These are phyloP conservation scores for Aspidiotus destructor DNA, from an alignment of 2,888 invertebrate genomes.

Conservation along the genomic window DNA sequence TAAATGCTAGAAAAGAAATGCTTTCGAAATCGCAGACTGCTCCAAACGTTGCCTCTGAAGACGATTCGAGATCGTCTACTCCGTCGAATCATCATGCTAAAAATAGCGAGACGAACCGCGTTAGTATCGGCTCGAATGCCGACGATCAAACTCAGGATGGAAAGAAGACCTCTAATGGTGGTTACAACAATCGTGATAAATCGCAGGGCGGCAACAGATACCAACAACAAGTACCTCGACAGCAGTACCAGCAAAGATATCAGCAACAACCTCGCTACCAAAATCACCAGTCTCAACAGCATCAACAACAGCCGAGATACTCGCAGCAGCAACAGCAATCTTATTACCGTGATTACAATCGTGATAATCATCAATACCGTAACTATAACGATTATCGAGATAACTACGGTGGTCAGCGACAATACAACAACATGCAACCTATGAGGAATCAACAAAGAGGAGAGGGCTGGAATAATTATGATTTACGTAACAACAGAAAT, in stretches of 20 bases:
- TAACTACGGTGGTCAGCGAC: conserved; percentile 2
- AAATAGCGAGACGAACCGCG: background rate
- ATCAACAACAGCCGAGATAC: conserved; percentile 12
- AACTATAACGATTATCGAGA: conserved; percentile 21
- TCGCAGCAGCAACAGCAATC: conserved; percentile 13
- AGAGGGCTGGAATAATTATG: conserved; percentile 18
- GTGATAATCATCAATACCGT: conserved; percentile 13
- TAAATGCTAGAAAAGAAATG: background rate
- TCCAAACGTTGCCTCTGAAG: conserved; percentile 20
- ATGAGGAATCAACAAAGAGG: conserved; percentile 2
- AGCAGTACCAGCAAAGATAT: conserved; percentile 3
- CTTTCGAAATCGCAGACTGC: conserved; percentile 20
- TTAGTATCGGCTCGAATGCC: background rate
- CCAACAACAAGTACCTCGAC: conserved; percentile 3
- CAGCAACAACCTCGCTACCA: conserved; percentile 12
- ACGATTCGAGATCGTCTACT: conserved; percentile 58
- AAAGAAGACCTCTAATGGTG: background rate
- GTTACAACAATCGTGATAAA: conserved; percentile 19
- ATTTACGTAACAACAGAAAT: conserved; percentile 7
- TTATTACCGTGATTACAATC: conserved; percentile 20
- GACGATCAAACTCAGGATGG: conserved; percentile 15
- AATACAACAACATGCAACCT: background rate
- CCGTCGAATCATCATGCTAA: conserved; percentile 50
- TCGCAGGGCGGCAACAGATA: background rate
- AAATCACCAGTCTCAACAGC: conserved; percentile 6